A percentile compares a stretch with the other conserved stretches of the same genome.
Conservation (phyloP, 2,113 vertebrate species). For the Zosterops pallidus region DNA sequence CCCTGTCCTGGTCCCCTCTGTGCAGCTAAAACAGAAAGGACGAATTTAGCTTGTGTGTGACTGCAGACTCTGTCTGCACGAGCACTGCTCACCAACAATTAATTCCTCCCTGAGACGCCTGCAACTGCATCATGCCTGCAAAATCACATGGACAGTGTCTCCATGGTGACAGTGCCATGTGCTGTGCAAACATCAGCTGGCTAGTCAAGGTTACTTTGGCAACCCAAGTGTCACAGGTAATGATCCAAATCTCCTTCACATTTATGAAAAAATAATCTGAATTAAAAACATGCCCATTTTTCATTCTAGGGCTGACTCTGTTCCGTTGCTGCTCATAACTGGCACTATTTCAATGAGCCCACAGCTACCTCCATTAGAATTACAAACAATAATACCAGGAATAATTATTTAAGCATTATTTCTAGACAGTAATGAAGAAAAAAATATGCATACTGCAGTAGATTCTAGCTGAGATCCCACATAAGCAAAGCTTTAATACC, state of each 20-base stretch:
- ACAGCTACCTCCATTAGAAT: not conserved
- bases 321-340: not conserved
- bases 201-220: constrained; percentile 40
- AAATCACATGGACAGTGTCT: constrained; percentile 31
- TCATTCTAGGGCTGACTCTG: not conserved
- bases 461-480: not conserved
- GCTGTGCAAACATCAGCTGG: not conserved
- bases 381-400: not conserved
- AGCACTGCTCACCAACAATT: constrained; percentile 11
- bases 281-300: not conserved
- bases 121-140: constrained; percentile 34
- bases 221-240: constrained; percentile 30
- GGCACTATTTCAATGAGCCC: not conserved
- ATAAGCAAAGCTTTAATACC: not conserved
- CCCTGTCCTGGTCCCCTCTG: not conserved
- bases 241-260: not conserved
- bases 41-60: not conserved
- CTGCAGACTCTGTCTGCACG: not conserved
- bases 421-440: constrained; percentile 21
- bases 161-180: constrained; percentile 21
- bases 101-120: constrained; percentile 17
- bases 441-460: not conserved
- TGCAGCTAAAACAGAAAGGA: not conserved
- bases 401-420: not conserved
- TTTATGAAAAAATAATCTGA: constrained; percentile 10